A percentile compares a stretch with the other conserved stretches of the same genome.
Evolutionary conservation across 2,888 invertebrate species (phyloP).

Genomic region (Drosophila multiciliata): DNA sequence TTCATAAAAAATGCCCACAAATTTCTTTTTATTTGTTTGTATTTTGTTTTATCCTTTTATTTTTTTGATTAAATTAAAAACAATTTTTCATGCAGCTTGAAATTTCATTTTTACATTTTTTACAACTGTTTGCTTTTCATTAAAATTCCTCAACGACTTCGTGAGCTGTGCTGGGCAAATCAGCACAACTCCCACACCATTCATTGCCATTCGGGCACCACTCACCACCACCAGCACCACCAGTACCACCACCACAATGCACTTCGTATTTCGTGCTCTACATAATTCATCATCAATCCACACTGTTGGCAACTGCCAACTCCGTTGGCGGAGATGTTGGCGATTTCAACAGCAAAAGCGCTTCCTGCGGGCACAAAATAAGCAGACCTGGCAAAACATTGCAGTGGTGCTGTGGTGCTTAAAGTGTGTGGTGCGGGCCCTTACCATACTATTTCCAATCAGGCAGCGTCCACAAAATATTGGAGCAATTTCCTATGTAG

Average conservation of each 20-base stretch:
- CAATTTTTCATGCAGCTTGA: slow-evolving; percentile 29
- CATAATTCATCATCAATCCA: slow-evolving; percentile 84
- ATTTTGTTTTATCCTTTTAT: background rate
- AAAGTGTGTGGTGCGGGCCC: slow-evolving; percentile 3
- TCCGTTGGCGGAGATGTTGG: slow-evolving; percentile 52
- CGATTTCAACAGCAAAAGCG: slow-evolving; percentile 27
- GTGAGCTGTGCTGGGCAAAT: slow-evolving; percentile 69
- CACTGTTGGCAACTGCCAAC: slow-evolving; percentile 55
- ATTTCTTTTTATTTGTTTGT: background rate
- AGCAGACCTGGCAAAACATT: slow-evolving; percentile 22
- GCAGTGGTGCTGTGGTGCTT: slow-evolving; percentile 6
- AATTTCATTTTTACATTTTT: slow-evolving; percentile 40
- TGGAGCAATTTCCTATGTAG: slow-evolving; percentile 74
- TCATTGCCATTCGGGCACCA: slow-evolving; percentile 27
- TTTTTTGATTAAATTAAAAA: slow-evolving; percentile 19
- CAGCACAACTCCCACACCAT: slow-evolving; percentile 71
- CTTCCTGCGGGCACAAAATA: slow-evolving; percentile 63
- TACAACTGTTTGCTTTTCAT: slow-evolving; percentile 63
- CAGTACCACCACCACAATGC: slow-evolving; percentile 40
- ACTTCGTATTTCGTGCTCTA: slow-evolving; percentile 83
- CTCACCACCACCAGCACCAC: slow-evolving; percentile 9
- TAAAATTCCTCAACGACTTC: slow-evolving; percentile 70
- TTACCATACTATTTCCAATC: slow-evolving; percentile 69
- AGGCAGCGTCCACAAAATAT: slow-evolving; percentile 68
- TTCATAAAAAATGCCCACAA: too few species aligned